Evolutionary conservation across 37 sponge, comb jelly and placozoan genomes (phyloP), one percentile per base, ranked within the genome.

Genomic region (Lycopodina hypogea): DNA sequence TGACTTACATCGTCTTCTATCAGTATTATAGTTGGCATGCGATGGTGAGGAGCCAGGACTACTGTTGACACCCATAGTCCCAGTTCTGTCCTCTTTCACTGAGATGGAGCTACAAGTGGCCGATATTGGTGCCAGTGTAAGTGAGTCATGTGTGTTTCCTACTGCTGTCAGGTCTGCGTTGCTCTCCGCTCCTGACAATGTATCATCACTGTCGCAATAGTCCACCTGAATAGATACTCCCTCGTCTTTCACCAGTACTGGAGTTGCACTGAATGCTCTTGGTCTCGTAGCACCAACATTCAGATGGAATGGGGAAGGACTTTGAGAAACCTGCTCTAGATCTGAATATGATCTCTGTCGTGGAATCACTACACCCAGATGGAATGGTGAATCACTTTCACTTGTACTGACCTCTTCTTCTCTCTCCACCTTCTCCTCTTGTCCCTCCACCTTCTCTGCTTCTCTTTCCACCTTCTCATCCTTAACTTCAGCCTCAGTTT

Each of bases 361-460:
- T n/a, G n/a, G n/a, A n/a, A n/a, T n/a, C n/a, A n/a, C 9, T 45
- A 45, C 48, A 9, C 9, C 48, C 26, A 19, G 23, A 6, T 21
- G 26, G 26, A 24, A 18, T 21, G 59, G 30, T 39, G 4, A 26
- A 38, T 30, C 40, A 48, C 35, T 68, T 69, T 21, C 35, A 19
- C 28, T 76, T 61, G 22, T 22, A 28, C 61, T 76, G n/a, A n/a
- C 78, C 55, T 78, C 55, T 14, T 24, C 53, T 26, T 51, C 53
- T 37, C 23, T 35, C 28, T 19, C 37, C 2, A 36, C 3, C 48
- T 28, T 3, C 21, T 65, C 50, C 29, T 21, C 50, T 64, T 42
- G 21, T 1, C 24, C 50, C 2, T 35, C 68, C 35, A 45, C 34
- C 28, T n/a, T 14, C 23, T 18, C 14, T 8, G 3, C 59, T 3